These are phyloP conservation scores for Chouioia cunea DNA, from an alignment of 2,888 invertebrate genomes.

Conservation along the genomic window DNA sequence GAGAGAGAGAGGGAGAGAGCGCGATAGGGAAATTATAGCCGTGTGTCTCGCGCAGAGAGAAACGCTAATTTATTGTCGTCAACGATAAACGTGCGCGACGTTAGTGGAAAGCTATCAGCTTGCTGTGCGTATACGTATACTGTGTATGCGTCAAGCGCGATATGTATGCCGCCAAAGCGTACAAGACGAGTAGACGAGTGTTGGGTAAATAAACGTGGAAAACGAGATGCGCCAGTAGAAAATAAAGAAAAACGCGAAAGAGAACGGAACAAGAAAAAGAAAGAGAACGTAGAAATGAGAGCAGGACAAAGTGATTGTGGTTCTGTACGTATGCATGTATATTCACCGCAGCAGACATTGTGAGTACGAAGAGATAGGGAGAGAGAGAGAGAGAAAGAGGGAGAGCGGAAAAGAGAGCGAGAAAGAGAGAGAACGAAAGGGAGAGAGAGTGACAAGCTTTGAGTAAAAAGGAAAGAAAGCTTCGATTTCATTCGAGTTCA, in stretches of 20 bases:
- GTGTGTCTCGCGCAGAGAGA: conserved; percentile 43
- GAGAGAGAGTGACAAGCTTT: conserved; percentile 7
- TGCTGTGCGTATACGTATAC: background rate
- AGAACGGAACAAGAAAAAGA: too few species aligned
- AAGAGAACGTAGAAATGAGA: too few species aligned
- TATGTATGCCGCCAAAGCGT: conserved; percentile 11
- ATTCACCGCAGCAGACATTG: conserved; percentile 4
- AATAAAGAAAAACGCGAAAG: background rate
- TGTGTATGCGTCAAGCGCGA: background rate
- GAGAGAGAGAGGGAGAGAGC: background rate
- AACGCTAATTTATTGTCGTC: conserved; percentile 44
- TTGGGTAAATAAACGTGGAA: conserved; percentile 26
- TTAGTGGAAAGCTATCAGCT: conserved; percentile 44
- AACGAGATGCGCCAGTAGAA: conserved; percentile 12
- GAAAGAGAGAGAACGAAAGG: conserved; percentile 36
- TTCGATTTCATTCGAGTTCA: conserved; percentile 25
- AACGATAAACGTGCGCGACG: conserved; percentile 43
- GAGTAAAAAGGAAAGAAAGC: conserved; percentile 39
- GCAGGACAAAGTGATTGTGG: too few species aligned
- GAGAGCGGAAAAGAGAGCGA: conserved; percentile 13
- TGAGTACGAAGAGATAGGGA: background rate
- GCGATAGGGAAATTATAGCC: conserved; percentile 47
- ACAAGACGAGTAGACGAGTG: conserved; percentile 16
- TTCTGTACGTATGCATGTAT: background rate
- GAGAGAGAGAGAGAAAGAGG: conserved; percentile 13